Evolutionary conservation across 2,113 vertebrate genomes (phyloP).

Genomic region (Condylura cristata): DNA sequence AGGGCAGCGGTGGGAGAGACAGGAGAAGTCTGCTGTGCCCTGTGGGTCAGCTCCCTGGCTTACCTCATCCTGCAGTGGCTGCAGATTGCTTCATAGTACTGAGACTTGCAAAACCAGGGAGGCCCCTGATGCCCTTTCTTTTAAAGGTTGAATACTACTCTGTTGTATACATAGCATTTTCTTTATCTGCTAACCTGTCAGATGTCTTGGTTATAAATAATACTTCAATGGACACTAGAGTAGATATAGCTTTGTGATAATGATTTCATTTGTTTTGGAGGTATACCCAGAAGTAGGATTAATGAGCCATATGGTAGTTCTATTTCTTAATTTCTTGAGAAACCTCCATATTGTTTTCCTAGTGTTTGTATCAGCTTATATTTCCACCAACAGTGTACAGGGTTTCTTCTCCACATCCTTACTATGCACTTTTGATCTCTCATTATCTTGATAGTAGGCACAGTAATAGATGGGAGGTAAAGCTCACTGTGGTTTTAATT

Average conservation of each 20-base stretch:
- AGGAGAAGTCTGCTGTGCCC: too few species aligned
- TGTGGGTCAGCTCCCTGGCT: too few species aligned
- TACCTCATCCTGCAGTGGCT: too few species aligned
- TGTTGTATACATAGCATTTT: not conserved
- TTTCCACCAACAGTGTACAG: not conserved
- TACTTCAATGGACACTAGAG: not conserved
- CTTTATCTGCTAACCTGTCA: not conserved
- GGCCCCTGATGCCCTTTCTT: too few species aligned
- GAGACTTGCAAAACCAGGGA: too few species aligned
- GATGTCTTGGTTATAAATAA: not conserved
- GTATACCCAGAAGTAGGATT: not conserved
- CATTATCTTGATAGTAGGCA: not conserved
- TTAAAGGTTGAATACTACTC: not conserved
- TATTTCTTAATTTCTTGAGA: not conserved
- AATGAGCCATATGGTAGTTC: not conserved
- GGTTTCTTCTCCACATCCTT: not conserved
- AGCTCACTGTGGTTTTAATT: not conserved
- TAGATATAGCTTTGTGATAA: not conserved
- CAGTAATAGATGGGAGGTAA: not conserved
- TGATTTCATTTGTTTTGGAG: not conserved
- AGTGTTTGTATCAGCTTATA: not conserved
- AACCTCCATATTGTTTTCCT: not conserved
- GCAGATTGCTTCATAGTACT: too few species aligned
- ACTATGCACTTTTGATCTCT: not conserved
- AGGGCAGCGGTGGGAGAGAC: too few species aligned